A percentile compares a stretch with the other conserved stretches of the same genome.
phyloP scores from a whole-genome alignment of 1,140 invertebrate species.

The Tyrophagus putrescentiae region DNA sequence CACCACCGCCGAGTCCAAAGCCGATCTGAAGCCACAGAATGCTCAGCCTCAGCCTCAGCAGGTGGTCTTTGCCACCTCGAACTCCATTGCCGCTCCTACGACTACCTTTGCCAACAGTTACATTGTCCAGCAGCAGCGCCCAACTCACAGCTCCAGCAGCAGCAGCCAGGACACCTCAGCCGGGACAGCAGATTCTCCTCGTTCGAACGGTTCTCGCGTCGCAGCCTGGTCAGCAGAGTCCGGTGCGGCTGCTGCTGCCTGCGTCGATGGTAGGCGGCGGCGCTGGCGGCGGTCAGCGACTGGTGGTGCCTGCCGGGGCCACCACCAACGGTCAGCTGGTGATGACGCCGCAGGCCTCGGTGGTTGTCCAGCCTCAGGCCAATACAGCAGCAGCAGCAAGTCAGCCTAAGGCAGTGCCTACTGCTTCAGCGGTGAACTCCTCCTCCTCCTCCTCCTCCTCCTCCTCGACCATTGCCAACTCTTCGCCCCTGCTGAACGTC shows the following conservation, averaged over 20 bases:
- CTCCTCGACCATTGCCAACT: conserved; percentile 8
- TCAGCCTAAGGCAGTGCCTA: too few species aligned
- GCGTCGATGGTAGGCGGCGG: conserved; percentile 18
- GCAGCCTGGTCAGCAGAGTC: conserved; percentile 14
- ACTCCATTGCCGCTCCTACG: neutral
- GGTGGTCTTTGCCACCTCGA: neutral
- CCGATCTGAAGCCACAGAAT: neutral
- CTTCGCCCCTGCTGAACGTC: conserved; percentile 29
- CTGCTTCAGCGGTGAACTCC: too few species aligned
- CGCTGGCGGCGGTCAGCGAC: conserved; percentile 12
- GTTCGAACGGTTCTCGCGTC: conserved; percentile 20
- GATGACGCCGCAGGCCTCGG: too few species aligned
- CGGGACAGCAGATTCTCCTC: conserved; percentile 21
- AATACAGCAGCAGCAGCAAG: too few species aligned
- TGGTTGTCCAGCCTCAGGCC: too few species aligned
- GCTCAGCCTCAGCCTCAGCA: neutral
- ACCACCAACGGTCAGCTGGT: neutral
- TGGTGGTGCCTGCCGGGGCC: neutral
- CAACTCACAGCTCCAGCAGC: neutral
- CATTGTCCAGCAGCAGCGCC: conserved; percentile 2
- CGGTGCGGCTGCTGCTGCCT: conserved; percentile 20
- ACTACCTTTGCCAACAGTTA: neutral
- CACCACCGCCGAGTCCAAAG: neutral
- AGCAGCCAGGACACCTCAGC: neutral
- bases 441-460: neutral